Base-by-base conservation (phyloP, 2,113 vertebrate species). In the Brienomyrus longianalis region DNA sequence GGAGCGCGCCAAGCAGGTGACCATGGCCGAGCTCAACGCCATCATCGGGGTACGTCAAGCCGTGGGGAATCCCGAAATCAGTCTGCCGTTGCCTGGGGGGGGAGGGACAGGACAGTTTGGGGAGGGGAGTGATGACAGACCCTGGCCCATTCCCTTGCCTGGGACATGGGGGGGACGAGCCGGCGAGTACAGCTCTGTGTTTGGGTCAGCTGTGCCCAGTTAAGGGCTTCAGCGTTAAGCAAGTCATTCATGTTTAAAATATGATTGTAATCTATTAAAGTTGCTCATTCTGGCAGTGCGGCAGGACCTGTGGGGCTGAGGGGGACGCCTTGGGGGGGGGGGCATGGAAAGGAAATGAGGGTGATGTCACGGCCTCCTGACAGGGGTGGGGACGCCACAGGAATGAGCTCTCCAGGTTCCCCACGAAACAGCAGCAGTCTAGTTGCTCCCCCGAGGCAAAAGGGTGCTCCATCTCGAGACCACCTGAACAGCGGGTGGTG, bases 11-110 rank as follows among this genome's bases (percentile, higher is more conserved):
- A 99, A 99, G 93, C 98, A 99, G 96, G 98, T 99, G 96, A 99
- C 98, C 93, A 99, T 99, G 98, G 98, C 98, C 92, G 98, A 99
- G 95, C 93, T 99, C 93, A 99, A 99, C 95, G 97, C 97, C 90
- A 98, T 99, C 97, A 99, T 99, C 95, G 98, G 98, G 96, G 98
- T 99, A 97, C 97, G 98, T 96, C 97, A 86, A 97, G 95, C 97
- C 98, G 94, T 97, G 97, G 93, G 97, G 97, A 95, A 97, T 98
- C 95, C 97, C 97, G 10, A 13, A n/a, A 21, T 45, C 31, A 10
- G 86, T 27, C 15, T 54, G 7, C 8, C n/a, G 50, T 51, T 23
- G 48, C 27, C n/a, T 31, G 6, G 56, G 56, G 19, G 0, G n/a
- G 85, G 48, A 5, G 13, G 47, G 48, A 23, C 27, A 9, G 17